A percentile compares a stretch with the other conserved stretches of the same genome.
These are phyloP conservation scores for Pagrus major DNA, from an alignment of 2,113 vertebrate species.

Conservation along the genomic window DNA sequence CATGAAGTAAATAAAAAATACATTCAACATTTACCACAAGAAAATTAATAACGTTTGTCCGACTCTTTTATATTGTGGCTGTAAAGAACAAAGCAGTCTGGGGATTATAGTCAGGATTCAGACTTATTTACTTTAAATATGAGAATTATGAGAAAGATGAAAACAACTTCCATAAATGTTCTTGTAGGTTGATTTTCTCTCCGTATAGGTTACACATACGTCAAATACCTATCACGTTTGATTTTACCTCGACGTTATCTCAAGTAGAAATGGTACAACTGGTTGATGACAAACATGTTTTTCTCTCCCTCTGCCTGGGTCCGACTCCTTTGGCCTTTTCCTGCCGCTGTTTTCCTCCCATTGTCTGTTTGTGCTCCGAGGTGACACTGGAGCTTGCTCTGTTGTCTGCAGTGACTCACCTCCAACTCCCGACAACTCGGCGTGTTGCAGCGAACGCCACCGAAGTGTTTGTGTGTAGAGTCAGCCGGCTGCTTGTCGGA, in stretches of 20 bases:
- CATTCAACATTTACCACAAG: no score
- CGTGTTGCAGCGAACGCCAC: not conserved
- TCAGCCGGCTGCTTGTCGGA: constrained; percentile 39
- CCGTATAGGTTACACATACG: not conserved
- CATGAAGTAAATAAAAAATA: no score
- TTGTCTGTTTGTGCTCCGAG: constrained; percentile 29
- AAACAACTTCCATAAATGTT: no score
- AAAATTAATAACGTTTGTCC: no score
- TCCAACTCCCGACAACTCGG: constrained; percentile 36
- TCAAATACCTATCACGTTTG: not conserved
- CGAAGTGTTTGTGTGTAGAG: constrained; percentile 38
- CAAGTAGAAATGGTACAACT: not conserved
- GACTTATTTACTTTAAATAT: not conserved
- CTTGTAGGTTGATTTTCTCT: not conserved
- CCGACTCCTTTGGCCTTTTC: constrained; percentile 3
- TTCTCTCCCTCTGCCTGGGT: not conserved
- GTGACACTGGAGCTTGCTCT: constrained; percentile 31
- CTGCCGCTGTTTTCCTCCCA: not conserved
- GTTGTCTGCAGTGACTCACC: constrained; percentile 48
- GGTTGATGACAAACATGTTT: not conserved
- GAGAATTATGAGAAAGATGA: not conserved
- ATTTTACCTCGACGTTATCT: not conserved
- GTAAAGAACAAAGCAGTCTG: no score
- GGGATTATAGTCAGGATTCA: no score
- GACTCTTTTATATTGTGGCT: no score